Evolutionary conservation across 2,797 vertebrate genomes (phyloP).

Genomic region (Cercopithecus hamlyni): DNA sequence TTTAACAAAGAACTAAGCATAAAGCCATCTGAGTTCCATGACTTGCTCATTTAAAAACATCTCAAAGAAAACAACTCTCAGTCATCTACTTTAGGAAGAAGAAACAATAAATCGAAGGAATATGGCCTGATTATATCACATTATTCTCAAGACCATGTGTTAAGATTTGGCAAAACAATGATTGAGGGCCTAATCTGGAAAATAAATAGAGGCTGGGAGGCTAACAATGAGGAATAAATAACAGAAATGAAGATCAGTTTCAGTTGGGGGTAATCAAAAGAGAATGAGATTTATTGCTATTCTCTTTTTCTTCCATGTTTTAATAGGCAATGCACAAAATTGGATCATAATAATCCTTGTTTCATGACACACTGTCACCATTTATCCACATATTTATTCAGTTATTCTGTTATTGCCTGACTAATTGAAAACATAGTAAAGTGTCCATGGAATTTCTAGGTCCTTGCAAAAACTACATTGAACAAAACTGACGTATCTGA

Average conservation of each 20-base stretch:
- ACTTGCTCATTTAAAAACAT: background rate
- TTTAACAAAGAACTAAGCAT: background rate
- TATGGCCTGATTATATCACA: background rate
- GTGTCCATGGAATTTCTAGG: background rate
- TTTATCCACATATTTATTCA: background rate
- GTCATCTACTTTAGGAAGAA: background rate
- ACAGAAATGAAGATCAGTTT: background rate
- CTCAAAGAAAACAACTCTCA: background rate
- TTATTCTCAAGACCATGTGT: background rate
- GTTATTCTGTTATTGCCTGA: background rate
- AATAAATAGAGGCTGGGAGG: background rate
- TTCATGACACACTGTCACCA: background rate
- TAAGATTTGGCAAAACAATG: background rate
- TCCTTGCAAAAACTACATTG: background rate
- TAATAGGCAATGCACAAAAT: background rate
- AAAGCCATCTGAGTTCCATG: background rate
- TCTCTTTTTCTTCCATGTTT: background rate
- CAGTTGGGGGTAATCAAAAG: background rate
- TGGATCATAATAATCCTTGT: background rate
- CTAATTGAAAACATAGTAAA: background rate
- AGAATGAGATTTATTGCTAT: background rate
- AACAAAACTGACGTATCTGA: background rate
- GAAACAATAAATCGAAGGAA: background rate
- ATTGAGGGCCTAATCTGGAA: background rate
- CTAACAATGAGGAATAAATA: background rate